These are phyloP conservation scores for Labeo catla DNA, from an alignment of 2,113 vertebrate genomes.

Conservation along the genomic window DNA sequence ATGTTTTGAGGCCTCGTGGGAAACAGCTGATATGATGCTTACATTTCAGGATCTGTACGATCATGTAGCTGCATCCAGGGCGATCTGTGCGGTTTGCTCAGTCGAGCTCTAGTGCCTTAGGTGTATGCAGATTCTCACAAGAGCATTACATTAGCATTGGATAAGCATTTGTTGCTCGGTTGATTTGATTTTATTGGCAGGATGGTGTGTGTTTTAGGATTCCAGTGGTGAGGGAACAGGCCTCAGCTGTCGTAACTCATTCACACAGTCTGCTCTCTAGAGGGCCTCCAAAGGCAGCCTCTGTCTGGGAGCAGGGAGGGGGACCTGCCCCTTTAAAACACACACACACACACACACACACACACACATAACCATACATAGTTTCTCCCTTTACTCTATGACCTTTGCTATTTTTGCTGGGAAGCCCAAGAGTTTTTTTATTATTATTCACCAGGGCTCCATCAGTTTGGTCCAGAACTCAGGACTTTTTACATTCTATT, in stretches of 20 bases:
- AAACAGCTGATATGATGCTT: constrained; percentile 23
- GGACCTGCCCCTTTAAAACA: background rate
- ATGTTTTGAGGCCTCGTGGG: constrained; percentile 11
- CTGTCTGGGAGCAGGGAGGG: constrained; percentile 38
- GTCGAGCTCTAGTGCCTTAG: background rate
- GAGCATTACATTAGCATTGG: background rate
- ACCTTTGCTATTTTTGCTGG: constrained; percentile 36
- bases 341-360: constrained; percentile 15
- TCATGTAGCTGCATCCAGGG: background rate
- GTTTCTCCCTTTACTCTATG: constrained; percentile 7
- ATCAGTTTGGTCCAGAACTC: constrained; percentile 13
- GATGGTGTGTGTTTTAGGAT: constrained; percentile 49
- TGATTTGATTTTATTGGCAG: constrained; percentile 51
- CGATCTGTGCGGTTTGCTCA: background rate
- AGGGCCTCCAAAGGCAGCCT: constrained; percentile 50
- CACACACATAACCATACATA: constrained; percentile 9
- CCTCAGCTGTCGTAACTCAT: constrained; percentile 43
- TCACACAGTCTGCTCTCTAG: constrained; percentile 53
- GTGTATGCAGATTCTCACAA: background rate
- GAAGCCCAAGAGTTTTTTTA: constrained; percentile 11
- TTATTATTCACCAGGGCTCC: constrained; percentile 18
- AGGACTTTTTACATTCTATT: constrained; percentile 8
- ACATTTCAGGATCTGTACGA: constrained; percentile 33
- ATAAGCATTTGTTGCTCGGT: constrained; percentile 25
- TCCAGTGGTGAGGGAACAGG: constrained; percentile 47